phyloP scores from a whole-genome alignment of 2,113 vertebrate species.

The Protobothrops flavoviridis region DNA sequence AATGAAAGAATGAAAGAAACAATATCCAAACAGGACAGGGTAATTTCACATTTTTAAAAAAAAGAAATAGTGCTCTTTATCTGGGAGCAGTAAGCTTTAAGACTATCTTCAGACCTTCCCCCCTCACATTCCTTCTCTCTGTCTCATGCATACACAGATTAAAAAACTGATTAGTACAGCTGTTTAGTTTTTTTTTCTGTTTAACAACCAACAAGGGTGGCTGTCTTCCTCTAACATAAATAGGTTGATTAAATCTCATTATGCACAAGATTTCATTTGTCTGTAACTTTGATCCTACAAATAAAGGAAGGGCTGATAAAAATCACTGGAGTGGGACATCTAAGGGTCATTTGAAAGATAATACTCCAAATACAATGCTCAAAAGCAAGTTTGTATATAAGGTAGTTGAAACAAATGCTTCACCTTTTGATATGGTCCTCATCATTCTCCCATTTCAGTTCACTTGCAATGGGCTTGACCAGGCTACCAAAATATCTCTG shows the following conservation, averaged over 20 bases:
- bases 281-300: not conserved
- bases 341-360: not conserved
- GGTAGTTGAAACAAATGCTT: not conserved
- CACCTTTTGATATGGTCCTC: constrained; percentile 71
- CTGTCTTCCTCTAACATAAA: not conserved
- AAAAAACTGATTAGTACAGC: not conserved
- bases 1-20: not conserved
- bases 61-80: not conserved
- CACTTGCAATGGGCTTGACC: constrained; percentile 70
- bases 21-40: not conserved
- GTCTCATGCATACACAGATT: not conserved
- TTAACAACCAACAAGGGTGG: not conserved
- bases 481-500: constrained; percentile 77
- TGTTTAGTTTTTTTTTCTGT: not conserved
- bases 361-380: not conserved
- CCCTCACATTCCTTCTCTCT: not conserved
- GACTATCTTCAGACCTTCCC: not conserved
- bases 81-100: not conserved
- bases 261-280: not conserved
- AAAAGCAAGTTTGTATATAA: constrained; percentile 5
- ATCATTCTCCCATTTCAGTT: constrained; percentile 75
- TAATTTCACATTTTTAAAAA: not conserved
- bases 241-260: not conserved
- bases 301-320: not conserved
- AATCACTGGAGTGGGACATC: not conserved